Evolutionary conservation across 2,113 vertebrate genomes (phyloP), one percentile per base, ranked within the genome.

Genomic region (Tautogolabrus adspersus): DNA sequence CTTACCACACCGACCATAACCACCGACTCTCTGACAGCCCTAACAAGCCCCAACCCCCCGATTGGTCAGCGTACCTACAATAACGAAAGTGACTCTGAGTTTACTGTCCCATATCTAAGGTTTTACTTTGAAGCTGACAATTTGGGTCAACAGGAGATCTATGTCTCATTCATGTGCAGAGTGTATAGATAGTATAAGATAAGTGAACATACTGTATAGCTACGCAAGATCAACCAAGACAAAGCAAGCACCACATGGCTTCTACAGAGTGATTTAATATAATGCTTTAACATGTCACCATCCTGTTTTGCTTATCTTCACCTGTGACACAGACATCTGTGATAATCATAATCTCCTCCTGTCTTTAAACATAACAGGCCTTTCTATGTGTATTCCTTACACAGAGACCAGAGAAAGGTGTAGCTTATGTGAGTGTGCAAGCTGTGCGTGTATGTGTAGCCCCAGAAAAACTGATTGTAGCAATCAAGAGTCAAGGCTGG

Each of bases 401-500:
- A 63, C 52, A 15, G 46, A 44, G 34, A 57, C 52, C 16, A 5
- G 44, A 54, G 55, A 15, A 12, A 56, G 57, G 66, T 58, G 60
- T 10, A n/a, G 68, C 59, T 77, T 26, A 66, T 74, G 60, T 46
- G 68, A 75, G 77, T 40, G 42, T n/a, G 21, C 69, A 84, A 37
- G 78, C 78, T 86, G 73, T 84, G 85, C 9, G 74, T 69, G 62
- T 19, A 2, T 46, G 74, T 15, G 74, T 15, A 66, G 66, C 66
- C 30, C 21, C 21, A 49, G 51, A 70, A 59, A 75, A 76, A 44
- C 34, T 75, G 88, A 91, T 89, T 88, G 80, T 66, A 59, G 71
- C 83, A 86, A 87, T 91, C 90, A 82, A 64, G 79, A 75, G 76
- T 77, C 68, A 55, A 81, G 68, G 47, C 69, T 47, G 2, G 77